Evolutionary conservation across 2,113 vertebrate genomes (phyloP).

Genomic region (Passer domesticus): DNA sequence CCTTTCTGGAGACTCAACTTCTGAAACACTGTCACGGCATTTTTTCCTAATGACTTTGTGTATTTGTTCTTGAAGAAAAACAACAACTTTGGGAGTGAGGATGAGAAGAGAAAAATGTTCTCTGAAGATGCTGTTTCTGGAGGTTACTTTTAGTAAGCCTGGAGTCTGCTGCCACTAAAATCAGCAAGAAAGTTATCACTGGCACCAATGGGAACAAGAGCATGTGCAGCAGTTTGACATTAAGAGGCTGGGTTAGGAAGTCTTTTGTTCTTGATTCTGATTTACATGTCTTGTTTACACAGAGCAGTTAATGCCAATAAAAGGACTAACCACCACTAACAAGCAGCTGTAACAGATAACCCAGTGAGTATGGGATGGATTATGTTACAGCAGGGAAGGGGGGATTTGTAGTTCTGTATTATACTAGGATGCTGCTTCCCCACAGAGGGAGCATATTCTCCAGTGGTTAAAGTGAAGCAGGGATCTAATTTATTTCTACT

Average conservation of each 20-base stretch:
- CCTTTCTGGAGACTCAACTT: neutral
- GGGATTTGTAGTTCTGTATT: neutral
- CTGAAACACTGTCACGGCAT: neutral
- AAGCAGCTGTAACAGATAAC: neutral
- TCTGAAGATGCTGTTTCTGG: neutral
- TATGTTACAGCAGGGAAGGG: neutral
- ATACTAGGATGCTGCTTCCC: neutral
- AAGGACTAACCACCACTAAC: neutral
- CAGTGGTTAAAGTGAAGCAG: neutral
- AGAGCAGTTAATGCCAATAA: neutral
- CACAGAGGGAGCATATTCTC: neutral
- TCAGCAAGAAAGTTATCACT: neutral
- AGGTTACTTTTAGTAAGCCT: neutral
- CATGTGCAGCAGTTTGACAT: neutral
- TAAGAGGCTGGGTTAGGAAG: neutral
- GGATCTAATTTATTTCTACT: neutral
- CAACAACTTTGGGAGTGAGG: neutral
- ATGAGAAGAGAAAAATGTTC: neutral
- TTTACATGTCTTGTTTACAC: neutral
- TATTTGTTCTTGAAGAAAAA: slow-evolving; percentile 25
- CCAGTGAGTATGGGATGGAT: neutral
- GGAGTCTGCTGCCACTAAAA: neutral
- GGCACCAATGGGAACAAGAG: neutral
- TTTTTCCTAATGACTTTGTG: slow-evolving; percentile 6
- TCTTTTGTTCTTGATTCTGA: neutral